Conservation (phyloP, 2,888 invertebrate genomes). For the Standfussiana lucernea region DNA sequence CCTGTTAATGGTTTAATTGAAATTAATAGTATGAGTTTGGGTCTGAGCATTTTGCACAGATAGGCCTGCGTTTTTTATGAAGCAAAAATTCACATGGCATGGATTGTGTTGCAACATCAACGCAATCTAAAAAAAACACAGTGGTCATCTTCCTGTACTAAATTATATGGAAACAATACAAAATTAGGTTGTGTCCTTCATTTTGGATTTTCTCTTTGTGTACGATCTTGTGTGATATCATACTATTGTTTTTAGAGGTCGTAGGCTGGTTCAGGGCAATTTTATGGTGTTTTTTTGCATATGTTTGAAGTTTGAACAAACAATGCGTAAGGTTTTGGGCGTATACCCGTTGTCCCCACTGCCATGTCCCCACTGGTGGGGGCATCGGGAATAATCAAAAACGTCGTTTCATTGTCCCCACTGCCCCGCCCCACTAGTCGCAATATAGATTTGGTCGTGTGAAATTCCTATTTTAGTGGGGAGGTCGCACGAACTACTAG, state of each 20-base stretch:
- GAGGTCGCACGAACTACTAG: too few relatives aligned
- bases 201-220: conserved; percentile 63
- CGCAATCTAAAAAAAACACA: conserved; percentile 26
- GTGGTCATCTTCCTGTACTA: conserved; percentile 57
- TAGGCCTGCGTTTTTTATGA: background rate
- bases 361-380: too few relatives aligned
- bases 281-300: conserved; percentile 56
- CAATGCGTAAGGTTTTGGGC: conserved; percentile 37
- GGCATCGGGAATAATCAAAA: too few relatives aligned
- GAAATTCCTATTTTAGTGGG: too few relatives aligned
- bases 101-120: conserved; percentile 32
- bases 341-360: too few relatives aligned
- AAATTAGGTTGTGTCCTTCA: conserved; percentile 67
- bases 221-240: conserved; percentile 55
- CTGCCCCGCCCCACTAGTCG: too few relatives aligned
- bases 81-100: conserved; percentile 10
- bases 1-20: too few relatives aligned
- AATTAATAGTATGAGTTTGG: background rate
- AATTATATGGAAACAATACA: conserved; percentile 64
- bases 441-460: too few relatives aligned
- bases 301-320: conserved; percentile 33
- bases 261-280: conserved; percentile 41
- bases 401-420: too few relatives aligned
- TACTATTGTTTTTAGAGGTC: conserved; percentile 67
- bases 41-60: background rate